Percentiles rank a stretch among this genome's conserved stretches.
Evolutionary conservation across 1,140 invertebrate species (phyloP).

Genomic region (Saxidomus purpurata): DNA sequence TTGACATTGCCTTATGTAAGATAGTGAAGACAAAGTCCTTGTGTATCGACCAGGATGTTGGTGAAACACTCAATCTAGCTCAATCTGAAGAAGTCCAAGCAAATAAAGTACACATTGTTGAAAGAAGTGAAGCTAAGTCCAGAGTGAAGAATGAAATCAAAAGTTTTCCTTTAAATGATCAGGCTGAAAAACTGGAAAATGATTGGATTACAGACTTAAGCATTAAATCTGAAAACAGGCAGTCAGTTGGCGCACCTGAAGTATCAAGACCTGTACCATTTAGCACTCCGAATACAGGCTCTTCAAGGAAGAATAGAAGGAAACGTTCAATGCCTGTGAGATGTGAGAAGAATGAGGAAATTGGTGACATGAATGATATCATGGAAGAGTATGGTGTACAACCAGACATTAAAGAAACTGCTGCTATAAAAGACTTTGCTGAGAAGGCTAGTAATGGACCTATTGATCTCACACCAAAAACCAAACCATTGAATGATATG

Average conservation of each 20-base stretch:
- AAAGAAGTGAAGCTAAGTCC: neutral
- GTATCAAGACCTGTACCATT: neutral
- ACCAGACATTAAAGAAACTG: neutral
- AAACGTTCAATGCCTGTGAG: constrained; percentile 48
- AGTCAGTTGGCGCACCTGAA: neutral
- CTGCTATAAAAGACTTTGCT: neutral
- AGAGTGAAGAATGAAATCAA: neutral
- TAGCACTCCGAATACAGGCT: neutral
- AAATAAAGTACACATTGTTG: constrained; percentile 19
- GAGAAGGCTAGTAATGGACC: neutral
- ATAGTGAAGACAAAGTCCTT: neutral
- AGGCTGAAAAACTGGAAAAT: neutral
- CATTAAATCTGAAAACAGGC: neutral
- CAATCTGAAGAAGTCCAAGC: neutral
- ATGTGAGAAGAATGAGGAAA: constrained; percentile 26
- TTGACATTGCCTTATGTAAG: neutral
- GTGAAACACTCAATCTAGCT: neutral
- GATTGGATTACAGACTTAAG: neutral
- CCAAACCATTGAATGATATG: neutral
- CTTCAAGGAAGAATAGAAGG: constrained; percentile 39
- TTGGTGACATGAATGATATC: constrained; percentile 10
- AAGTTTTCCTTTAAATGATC: neutral
- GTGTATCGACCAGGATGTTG: neutral
- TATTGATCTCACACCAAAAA: constrained; percentile 23
- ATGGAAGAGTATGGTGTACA: constrained; percentile 19